Base-by-base conservation (phyloP, 2,888 invertebrate species). In the Drosophila siamana region DNA sequence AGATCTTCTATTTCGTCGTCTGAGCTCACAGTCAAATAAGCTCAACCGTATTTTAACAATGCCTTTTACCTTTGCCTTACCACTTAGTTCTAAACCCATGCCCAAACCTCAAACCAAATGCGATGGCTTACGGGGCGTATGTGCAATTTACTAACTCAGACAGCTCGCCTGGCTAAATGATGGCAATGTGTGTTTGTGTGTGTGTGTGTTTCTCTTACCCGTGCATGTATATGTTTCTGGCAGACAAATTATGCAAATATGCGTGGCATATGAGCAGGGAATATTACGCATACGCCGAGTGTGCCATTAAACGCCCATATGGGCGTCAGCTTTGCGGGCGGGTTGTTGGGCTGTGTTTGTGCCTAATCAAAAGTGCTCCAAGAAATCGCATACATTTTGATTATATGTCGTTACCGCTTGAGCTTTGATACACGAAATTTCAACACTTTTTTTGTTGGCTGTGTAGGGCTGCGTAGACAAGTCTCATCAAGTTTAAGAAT, bases 111-210 rank as follows among this genome's bases (percentile, higher is more conserved):
- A n/a, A n/a, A n/a, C 30, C 33, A 33, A 64, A 71, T 74, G 59
- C 60, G 61, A 52, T 41, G 75, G 68, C 80, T 65, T 71, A 83
- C 74, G 73, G 71, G 81, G 69, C 84, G 80, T 83, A 86, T 86
- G 86, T 71, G 78, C 81, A 88, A 84, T 86, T 86, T 86, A 84
- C 73, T 78, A 87, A 82, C 88, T 82, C 85, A 86, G 87, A 74
- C 82, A 84, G 79, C 79, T 69, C 67, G 67, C 75, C 69, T 78
- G 72, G 46, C 82, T 78, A 82, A 82, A 81, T 72, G 85, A 85
- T 75, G 82, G 85, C 74, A 78, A 71, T 80, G 85, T 84, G 72
- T 33, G 33, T 33, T 38, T 15, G 22, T n/a, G 26, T 46, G 19
- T 47, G 8, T 40, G 28, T 28, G 13, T 56, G 15, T 36, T 1